phyloP scores from a whole-genome alignment of 2,797 vertebrate species.

The Enteromius anoplus region DNA sequence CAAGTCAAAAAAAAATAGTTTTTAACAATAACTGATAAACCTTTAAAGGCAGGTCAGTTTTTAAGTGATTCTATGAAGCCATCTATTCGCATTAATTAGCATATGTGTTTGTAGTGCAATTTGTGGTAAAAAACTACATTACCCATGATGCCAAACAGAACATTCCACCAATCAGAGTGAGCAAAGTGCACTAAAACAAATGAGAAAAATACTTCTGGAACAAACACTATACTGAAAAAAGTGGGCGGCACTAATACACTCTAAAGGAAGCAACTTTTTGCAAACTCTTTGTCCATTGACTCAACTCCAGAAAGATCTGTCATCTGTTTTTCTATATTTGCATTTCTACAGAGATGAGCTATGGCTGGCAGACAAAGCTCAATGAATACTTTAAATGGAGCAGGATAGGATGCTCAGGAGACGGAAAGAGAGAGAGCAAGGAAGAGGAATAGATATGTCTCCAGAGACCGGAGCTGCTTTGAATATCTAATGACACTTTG shows the following conservation, averaged over 20 bases:
- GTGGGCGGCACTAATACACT: background rate
- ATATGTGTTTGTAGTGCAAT: no score
- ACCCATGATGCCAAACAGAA: background rate
- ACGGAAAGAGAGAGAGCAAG: conserved; percentile 35
- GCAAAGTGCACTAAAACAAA: background rate
- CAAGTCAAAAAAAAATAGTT: no score
- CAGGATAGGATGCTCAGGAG: conserved; percentile 80
- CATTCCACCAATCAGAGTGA: background rate
- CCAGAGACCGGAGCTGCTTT: conserved; percentile 81
- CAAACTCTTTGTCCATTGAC: background rate
- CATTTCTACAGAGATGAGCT: conserved; percentile 70
- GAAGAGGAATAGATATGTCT: conserved; percentile 76
- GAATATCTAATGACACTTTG: conserved; percentile 84
- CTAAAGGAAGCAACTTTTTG: background rate
- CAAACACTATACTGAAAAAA: background rate
- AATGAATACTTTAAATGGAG: conserved; percentile 86
- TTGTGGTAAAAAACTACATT: background rate
- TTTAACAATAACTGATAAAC: no score
- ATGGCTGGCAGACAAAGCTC: conserved; percentile 78
- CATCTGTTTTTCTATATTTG: conserved; percentile 70
- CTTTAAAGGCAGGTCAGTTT: background rate
- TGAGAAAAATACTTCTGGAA: background rate
- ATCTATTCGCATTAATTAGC: background rate
- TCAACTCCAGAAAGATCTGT: conserved; percentile 34
- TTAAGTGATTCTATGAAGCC: background rate